Evolutionary conservation across 2,113 vertebrate species (phyloP).

Genomic region (Neogobius melanostomus): DNA sequence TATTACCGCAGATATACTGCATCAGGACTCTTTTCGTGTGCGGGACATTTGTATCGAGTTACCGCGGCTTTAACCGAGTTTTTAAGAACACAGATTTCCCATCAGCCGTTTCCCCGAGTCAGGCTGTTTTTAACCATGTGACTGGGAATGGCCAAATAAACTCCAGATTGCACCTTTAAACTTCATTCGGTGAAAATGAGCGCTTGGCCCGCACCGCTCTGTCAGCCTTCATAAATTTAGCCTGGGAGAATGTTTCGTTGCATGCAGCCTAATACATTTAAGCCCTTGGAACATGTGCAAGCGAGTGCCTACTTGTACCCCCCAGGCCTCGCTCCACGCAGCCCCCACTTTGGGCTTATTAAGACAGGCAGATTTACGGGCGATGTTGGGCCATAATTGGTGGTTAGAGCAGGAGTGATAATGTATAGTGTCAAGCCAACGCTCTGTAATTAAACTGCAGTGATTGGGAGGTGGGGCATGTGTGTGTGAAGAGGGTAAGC

Average conservation of each 20-base stretch:
- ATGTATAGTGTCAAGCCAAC: constrained; percentile 43
- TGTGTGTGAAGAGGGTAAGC: constrained; percentile 20
- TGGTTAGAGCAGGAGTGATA: constrained; percentile 49
- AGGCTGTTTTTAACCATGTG: constrained; percentile 18
- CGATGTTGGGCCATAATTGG: constrained; percentile 55
- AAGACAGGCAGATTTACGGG: constrained; percentile 57
- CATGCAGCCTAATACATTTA: constrained; percentile 53
- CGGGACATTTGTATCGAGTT: constrained; percentile 38
- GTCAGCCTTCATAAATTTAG: constrained; percentile 54
- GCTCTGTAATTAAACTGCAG: constrained; percentile 54
- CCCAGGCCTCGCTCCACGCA: neutral
- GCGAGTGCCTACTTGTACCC: constrained; percentile 28
- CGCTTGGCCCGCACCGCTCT: constrained; percentile 34
- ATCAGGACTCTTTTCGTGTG: constrained; percentile 18
- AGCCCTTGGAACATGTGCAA: constrained; percentile 47
- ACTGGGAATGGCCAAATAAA: constrained; percentile 45
- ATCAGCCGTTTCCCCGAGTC: constrained; percentile 34
- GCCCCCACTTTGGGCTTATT: constrained; percentile 34
- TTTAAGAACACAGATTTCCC: constrained; percentile 35
- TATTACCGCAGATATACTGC: constrained; percentile 9
- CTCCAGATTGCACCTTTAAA: constrained; percentile 62
- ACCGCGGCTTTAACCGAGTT: constrained; percentile 20
- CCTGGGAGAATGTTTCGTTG: constrained; percentile 49
- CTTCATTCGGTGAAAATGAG: constrained; percentile 44
- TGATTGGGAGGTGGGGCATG: constrained; percentile 7